phyloP scores from a whole-genome alignment of 2,888 invertebrate species.

The Oscheius sp. region DNA sequence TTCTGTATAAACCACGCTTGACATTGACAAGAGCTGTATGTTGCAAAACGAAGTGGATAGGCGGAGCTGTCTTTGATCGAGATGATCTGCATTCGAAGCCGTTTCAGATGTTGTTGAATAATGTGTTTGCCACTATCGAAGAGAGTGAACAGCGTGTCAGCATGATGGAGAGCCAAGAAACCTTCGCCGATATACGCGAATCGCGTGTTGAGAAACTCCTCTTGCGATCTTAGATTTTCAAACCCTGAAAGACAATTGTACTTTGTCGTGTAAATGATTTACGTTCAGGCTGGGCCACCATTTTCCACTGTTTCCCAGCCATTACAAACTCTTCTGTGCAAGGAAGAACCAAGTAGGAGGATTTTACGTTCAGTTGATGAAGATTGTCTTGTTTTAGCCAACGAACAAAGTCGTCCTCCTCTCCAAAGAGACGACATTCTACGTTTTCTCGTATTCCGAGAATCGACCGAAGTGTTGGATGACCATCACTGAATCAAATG shows the following conservation, averaged over 20 bases:
- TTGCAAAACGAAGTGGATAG: constrained; percentile 18
- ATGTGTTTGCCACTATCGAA: constrained; percentile 21
- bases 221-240: not conserved
- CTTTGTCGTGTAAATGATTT: not conserved
- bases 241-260: constrained; percentile 3
- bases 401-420: constrained; percentile 6
- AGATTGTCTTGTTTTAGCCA: not conserved
- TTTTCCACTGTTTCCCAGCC: constrained; percentile 7
- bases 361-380: not conserved
- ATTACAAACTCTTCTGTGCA: not conserved
- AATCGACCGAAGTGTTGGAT: constrained; percentile 1
- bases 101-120: constrained; percentile 8
- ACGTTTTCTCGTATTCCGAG: not conserved
- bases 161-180: constrained; percentile 16
- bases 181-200: constrained; percentile 13
- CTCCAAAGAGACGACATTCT: constrained; percentile 13
- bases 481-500: not conserved
- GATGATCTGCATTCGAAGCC: constrained; percentile 14
- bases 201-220: constrained; percentile 4
- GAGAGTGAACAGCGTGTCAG: constrained; percentile 24
- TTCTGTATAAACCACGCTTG: constrained; percentile 23
- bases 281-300: constrained; percentile 1
- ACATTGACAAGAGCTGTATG: constrained; percentile 16
- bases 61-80: constrained; percentile 14
- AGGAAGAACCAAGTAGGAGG: constrained; percentile 7